Evolutionary conservation across 2,888 invertebrate species (phyloP).

Genomic region (Epinotia bilunana): DNA sequence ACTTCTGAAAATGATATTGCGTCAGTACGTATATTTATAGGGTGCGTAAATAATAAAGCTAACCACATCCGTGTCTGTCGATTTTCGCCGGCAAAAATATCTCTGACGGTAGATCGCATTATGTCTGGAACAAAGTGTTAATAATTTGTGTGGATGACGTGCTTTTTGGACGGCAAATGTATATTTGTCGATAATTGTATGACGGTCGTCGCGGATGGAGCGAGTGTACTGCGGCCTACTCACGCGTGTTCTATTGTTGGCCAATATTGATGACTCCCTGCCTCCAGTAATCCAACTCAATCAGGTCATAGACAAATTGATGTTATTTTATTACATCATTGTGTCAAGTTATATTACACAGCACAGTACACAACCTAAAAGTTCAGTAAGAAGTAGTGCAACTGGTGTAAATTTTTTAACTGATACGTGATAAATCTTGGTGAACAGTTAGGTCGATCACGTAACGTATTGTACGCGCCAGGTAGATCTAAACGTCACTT

Average conservation of each 20-base stretch:
- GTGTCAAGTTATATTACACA: too few relatives aligned
- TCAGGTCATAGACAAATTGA: slow-evolving; percentile 5
- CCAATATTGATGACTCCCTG: slow-evolving; percentile 14
- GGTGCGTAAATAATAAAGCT: slow-evolving; percentile 56
- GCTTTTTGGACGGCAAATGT: slow-evolving; percentile 32
- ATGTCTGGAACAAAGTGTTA: slow-evolving; percentile 31
- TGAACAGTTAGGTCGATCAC: too few relatives aligned
- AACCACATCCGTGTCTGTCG: slow-evolving; percentile 62
- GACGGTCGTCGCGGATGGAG: slow-evolving; percentile 22
- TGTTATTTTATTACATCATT: neutral
- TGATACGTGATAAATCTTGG: too few relatives aligned
- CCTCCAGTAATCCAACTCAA: slow-evolving; percentile 14
- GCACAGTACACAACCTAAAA: too few relatives aligned
- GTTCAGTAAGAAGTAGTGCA: too few relatives aligned
- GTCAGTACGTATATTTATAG: slow-evolving; percentile 49
- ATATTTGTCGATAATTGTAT: slow-evolving; percentile 27
- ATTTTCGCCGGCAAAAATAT: slow-evolving; percentile 48
- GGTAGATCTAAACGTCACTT: too few relatives aligned
- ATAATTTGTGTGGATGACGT: slow-evolving; percentile 23
- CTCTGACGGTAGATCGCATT: slow-evolving; percentile 31
- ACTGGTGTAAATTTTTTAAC: too few relatives aligned
- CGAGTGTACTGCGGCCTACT: slow-evolving; percentile 30
- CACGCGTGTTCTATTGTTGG: slow-evolving; percentile 28
- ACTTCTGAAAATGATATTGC: slow-evolving; percentile 38
- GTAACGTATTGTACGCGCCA: too few relatives aligned